Evolutionary conservation across 1,140 invertebrate genomes (phyloP), one percentile per base, ranked within the genome.

Genomic region (Hyposmocoma kahamanoa): DNA sequence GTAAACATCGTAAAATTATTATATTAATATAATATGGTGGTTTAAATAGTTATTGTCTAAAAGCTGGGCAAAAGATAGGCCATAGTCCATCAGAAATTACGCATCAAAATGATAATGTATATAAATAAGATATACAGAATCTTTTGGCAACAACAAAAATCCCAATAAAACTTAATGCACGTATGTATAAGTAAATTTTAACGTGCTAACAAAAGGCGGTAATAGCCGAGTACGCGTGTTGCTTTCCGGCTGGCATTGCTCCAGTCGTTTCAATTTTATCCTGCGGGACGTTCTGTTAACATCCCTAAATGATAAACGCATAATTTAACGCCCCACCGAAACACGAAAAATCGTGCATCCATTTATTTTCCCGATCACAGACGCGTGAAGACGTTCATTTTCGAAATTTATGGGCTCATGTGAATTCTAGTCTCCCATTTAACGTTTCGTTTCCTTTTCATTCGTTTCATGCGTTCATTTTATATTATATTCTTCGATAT

Each of bases 251-350:
- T 82, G 81, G 81, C 81, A 78, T 48, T 44, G 70, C 66, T 84
- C 81, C 81, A 84, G 79, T 78, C 72, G 62, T 83, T 84, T 83
- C 79, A 84, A 84, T 84, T 81, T 79, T 69, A 75, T 72, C 69
- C 62, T 67, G 62, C 66, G 66, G 68, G 72, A 70, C 57, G 56
- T 53, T 67, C 68, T 77, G 73, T 81, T 80, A 84, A 84, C 72
- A 79, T 76, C 71, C 69, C 72, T 75, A 80, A 82, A 80, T 77
- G 74, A 80, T 81, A 82, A 81, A 84, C 70, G 69, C 68, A 73
- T 76, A 76, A 77, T 82, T 80, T 79, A 78, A 78, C 72, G 73
- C 68, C 54, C 62, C 60, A 62, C 47, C 46, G 64, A 62, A 76
- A 76, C 62, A 68, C 61, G 69, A 78, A 76, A 77, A 80, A 76